Conservation (phyloP, 2,113 vertebrate species). For the Lucifuga dentata region DNA sequence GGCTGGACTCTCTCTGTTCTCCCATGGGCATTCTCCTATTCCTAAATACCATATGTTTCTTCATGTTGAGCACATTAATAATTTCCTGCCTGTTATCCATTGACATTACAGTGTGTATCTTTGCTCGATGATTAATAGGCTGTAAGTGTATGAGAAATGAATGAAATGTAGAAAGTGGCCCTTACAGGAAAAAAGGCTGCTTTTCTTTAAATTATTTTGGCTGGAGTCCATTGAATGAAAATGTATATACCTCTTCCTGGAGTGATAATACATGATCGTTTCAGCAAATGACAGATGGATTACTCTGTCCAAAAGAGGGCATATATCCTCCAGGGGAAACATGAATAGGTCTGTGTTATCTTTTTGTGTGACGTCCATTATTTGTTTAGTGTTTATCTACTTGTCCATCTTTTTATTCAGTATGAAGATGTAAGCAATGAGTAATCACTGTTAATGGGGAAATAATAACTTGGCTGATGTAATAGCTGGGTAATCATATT, state of each 20-base stretch:
- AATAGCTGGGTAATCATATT: not conserved
- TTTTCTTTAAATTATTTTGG: constrained; percentile 67
- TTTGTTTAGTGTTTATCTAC: constrained; percentile 25
- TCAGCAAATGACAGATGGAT: constrained; percentile 63
- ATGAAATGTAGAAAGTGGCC: constrained; percentile 40
- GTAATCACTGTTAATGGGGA: constrained; percentile 9
- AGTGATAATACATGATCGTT: constrained; percentile 64
- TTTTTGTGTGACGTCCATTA: constrained; percentile 33
- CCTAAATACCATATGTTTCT: constrained; percentile 76
- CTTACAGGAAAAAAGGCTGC: constrained; percentile 30
- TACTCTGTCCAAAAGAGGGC: constrained; percentile 46
- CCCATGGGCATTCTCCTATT: constrained; percentile 72
- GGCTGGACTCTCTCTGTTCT: constrained; percentile 48
- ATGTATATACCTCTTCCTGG: constrained; percentile 70
- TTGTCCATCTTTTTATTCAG: constrained; percentile 25
- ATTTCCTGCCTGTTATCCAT: constrained; percentile 67
- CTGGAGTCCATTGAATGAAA: constrained; percentile 60
- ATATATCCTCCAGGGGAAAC: constrained; percentile 36
- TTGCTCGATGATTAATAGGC: constrained; percentile 72
- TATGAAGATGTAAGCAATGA: constrained; percentile 50
- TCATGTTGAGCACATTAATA: constrained; percentile 72
- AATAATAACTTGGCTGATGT: not conserved
- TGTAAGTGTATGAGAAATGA: constrained; percentile 60
- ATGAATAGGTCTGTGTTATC: constrained; percentile 35
- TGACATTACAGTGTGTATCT: constrained; percentile 60